Base-by-base conservation (phyloP, 2,888 invertebrate species). In the Biston stratarius region DNA sequence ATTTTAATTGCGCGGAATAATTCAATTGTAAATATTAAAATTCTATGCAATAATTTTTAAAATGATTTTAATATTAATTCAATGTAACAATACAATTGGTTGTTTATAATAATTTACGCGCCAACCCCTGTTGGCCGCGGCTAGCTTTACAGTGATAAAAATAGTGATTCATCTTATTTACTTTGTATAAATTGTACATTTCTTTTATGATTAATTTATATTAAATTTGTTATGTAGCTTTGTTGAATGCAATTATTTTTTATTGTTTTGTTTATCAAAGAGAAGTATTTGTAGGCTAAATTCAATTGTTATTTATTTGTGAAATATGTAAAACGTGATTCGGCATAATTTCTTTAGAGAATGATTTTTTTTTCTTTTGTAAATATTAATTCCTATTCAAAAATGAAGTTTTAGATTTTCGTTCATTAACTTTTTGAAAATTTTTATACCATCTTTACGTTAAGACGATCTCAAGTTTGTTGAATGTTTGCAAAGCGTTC, bases 401-500 rank as follows among this genome's bases (percentile, higher is more conserved):
- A 85, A 83, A 85, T 82, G 81, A 85, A 85, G 84, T 89, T 88
- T 88, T 86, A 86, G 88, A 87, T 80, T 87, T 90, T 90, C 86
- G 89, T 89, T 90, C 89, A 88, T 88, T 86, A 85, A 89, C 88
- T 89, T 87, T 90, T 86, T 85, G 83, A 79, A 82, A 88, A 88
- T 86, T 85, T 89, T 89, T 92, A 90, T 92, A 94, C 92, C 92
- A 92, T 92, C 92, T 89, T 68, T 92, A 93, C 88, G 89, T 92
- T 93, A 93, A 93, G 91, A 92, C 92, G 93, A 93, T 94, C 93
- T 93, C 93, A 93, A 92, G 91, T 92, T 92, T 92, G 92, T 93
- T 93, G 92, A 92, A 92, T 92, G 92, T 92, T 93, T 93, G 91
- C 91, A 92, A 93, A 93, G 93, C 92, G 93, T 93, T 94, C 93